phyloP scores from a whole-genome alignment of 2,888 invertebrate genomes.

The Drosophila mayaguana region DNA sequence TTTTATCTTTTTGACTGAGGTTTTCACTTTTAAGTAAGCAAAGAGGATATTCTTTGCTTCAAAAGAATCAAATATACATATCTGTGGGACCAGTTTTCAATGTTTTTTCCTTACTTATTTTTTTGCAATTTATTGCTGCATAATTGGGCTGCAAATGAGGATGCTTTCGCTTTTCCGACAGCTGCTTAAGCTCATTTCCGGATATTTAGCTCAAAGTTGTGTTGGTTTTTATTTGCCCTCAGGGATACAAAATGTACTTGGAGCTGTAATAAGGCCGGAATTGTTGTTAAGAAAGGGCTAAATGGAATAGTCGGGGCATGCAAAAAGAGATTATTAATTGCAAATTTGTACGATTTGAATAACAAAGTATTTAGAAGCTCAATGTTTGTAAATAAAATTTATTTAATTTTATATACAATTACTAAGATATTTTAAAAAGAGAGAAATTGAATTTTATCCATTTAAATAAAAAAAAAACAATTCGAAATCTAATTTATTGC shows the following conservation, averaged over 20 bases:
- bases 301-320: background rate
- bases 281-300: background rate
- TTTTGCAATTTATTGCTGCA: background rate
- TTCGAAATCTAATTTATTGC: conserved; percentile 3
- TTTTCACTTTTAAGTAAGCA: conserved; percentile 3
- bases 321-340: background rate
- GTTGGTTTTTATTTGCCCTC: background rate
- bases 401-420: background rate
- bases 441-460: background rate
- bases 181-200: conserved; percentile 1
- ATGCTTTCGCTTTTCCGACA: background rate
- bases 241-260: background rate
- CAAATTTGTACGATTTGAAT: no score
- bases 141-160: conserved; percentile 7
- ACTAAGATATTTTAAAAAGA: background rate
- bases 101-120: background rate
- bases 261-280: background rate
- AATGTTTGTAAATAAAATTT: background rate
- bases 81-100: background rate
- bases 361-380: no score
- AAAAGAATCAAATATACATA: background rate
- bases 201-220: background rate
- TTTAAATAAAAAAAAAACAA: background rate
- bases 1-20: conserved; percentile 11
- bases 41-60: background rate